Evolutionary conservation across 2,113 vertebrate genomes (phyloP).

Genomic region (Astatoreochromis straeleni): DNA sequence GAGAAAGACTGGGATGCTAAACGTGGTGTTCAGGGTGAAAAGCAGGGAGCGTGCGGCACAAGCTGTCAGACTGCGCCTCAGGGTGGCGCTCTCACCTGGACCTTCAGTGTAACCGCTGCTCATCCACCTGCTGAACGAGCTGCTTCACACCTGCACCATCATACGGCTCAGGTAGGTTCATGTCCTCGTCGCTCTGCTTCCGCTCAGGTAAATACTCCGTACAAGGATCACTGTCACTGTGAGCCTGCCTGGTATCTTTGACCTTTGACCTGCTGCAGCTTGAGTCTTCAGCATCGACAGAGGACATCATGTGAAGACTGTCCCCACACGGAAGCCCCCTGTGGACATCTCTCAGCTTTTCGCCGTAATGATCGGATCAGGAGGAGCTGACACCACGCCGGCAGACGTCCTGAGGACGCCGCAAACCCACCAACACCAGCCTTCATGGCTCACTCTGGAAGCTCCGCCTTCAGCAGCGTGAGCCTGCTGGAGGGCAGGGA

Average conservation of each 20-base stretch:
- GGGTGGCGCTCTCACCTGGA: not conserved
- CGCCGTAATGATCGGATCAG: fast-evolving
- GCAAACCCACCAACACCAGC: not conserved
- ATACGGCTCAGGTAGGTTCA: not conserved
- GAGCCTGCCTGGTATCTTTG: fast-evolving
- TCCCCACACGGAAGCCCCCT: not conserved
- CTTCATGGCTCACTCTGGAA: not conserved
- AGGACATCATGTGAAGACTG: fast-evolving
- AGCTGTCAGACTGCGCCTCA: not conserved
- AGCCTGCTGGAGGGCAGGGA: not conserved
- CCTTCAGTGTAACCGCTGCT: not conserved
- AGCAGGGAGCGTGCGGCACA: not conserved
- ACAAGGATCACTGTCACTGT: not conserved
- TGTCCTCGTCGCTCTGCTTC: not conserved
- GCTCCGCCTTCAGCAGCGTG: not conserved
- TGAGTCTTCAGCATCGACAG: not conserved
- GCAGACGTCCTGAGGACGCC: not conserved
- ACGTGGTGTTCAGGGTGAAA: not conserved
- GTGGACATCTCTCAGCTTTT: not conserved
- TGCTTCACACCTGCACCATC: not conserved
- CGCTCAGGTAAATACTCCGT: not conserved
- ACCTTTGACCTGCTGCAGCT: not conserved
- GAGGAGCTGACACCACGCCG: not conserved
- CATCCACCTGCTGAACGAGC: not conserved
- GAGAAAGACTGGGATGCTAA: not conserved